Conservation (phyloP, 64 coral and sea anemone species). For the Dendronephthya gigantea region DNA sequence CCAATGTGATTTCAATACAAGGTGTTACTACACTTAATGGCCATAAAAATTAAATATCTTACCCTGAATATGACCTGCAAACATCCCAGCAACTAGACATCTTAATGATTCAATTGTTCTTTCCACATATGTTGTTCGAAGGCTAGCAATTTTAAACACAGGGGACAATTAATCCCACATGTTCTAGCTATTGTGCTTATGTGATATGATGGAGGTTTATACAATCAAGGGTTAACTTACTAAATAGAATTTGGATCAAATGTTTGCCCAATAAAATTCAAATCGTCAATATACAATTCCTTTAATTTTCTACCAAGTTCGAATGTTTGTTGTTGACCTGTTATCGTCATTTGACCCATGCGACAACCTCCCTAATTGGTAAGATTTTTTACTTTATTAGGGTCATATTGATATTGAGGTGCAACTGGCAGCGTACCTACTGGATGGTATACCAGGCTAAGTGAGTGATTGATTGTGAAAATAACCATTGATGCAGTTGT, state of each 20-base stretch:
- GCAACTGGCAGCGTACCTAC: too few relatives aligned
- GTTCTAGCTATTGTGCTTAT: too few relatives aligned
- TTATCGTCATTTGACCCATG: constrained; percentile 51
- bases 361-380: constrained; percentile 54
- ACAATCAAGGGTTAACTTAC: constrained; percentile 46
- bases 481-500: too few relatives aligned
- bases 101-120: constrained; percentile 58
- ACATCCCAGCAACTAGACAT: constrained; percentile 59
- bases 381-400: not conserved
- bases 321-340: constrained; percentile 82
- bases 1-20: too few relatives aligned
- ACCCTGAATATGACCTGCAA: constrained; percentile 22
- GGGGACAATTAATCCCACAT: not conserved
- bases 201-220: too few relatives aligned
- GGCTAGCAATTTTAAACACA: constrained; percentile 24
- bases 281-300: constrained; percentile 49
- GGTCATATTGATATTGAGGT: too few relatives aligned
- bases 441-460: too few relatives aligned
- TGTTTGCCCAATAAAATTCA: constrained; percentile 37
- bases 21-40: too few relatives aligned
- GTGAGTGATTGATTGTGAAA: too few relatives aligned
- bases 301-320: constrained; percentile 37
- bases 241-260: constrained; percentile 51
- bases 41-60: not conserved
- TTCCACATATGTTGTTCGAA: constrained; percentile 50